Evolutionary conservation across 1,140 invertebrate genomes (phyloP), one percentile per base, ranked within the genome.

Genomic region (Planococcus citri): DNA sequence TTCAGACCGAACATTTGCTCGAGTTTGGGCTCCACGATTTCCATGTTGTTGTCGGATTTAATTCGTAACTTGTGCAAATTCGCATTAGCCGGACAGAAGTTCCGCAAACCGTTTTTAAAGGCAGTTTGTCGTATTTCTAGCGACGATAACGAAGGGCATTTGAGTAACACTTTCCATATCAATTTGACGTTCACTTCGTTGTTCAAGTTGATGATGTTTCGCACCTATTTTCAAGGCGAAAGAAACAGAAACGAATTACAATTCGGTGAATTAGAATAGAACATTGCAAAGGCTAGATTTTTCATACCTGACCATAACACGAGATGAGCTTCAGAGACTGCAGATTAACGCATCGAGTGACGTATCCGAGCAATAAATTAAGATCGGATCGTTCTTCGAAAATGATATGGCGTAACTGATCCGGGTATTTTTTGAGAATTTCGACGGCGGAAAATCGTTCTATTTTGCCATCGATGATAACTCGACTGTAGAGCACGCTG

Each of bases 111-210:
- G 60, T 64, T 64, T 64, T 64, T 64, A 21, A 64, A 64, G 17
- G 22, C 25, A 4, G 60, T 64, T 2, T 25, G 22, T 2, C 20
- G 4, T 27, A 64, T 27, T 17, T 64, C 60, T 2, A 64, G 60
- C 60, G 60, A 64, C 20, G 9, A 14, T 22, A 64, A 17, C 10
- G 4, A 4, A 2, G 60, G 21, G 17, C 60, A 64, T 64, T 64
- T 64, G 3, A 14, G 10, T 17, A 64, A 27, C 17, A 64, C 22
- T 24, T 27, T 25, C 22, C 60, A 27, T 64, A 64, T 9, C 60
- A 64, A 17, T 64, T 64, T 24, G 10, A 64, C 22, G 60, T 64
- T 64, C 60, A 64, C 60, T 25, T 24, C 60, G 60, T 64, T 64
- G 24, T 25, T 64, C 8, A 64, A 20, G 17, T 64, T 64, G 21